Conservation (phyloP, 2,888 invertebrate species). For the Falcaria lacertinaria region DNA sequence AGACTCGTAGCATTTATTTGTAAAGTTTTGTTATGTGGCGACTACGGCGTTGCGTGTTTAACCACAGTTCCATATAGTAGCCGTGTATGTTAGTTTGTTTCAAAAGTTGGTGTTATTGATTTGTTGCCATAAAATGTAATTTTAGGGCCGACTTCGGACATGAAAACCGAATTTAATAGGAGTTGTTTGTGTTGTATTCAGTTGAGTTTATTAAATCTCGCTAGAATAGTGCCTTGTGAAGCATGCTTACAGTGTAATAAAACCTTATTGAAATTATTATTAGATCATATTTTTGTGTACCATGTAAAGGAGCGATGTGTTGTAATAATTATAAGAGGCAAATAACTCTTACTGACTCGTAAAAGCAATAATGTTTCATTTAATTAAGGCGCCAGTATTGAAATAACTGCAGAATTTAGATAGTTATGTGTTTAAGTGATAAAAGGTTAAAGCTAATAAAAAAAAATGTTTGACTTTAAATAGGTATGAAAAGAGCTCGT, state of each 20-base stretch:
- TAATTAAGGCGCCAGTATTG: slow-evolving; percentile 62
- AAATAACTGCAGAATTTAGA: slow-evolving; percentile 35
- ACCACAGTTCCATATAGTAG: slow-evolving; percentile 36
- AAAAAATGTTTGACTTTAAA: too few relatives aligned
- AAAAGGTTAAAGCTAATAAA: slow-evolving; percentile 5
- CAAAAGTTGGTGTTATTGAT: slow-evolving; percentile 49
- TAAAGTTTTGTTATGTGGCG: slow-evolving; percentile 34
- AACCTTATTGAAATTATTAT: slow-evolving; percentile 48
- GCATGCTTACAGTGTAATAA: slow-evolving; percentile 69
- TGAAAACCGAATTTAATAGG: slow-evolving; percentile 74
- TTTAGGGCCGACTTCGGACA: slow-evolving; percentile 68
- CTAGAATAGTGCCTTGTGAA: slow-evolving; percentile 78
- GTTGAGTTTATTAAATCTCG: slow-evolving; percentile 62
- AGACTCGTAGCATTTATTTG: slow-evolving; percentile 35
- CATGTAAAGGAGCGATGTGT: slow-evolving; percentile 39
- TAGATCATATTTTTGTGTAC: slow-evolving; percentile 68
- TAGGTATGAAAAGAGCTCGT: too few relatives aligned
- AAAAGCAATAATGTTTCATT: slow-evolving; percentile 69
- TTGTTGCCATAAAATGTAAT: slow-evolving; percentile 65
- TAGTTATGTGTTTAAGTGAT: slow-evolving; percentile 35
- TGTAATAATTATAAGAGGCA: slow-evolving; percentile 23
- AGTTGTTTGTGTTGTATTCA: slow-evolving; percentile 48
- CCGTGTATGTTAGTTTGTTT: slow-evolving; percentile 31
- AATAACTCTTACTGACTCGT: slow-evolving; percentile 30
- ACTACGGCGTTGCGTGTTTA: slow-evolving; percentile 41